Percentiles rank a stretch among this genome's conserved stretches.
phyloP scores from a whole-genome alignment of 2,797 vertebrate genomes.

The Margarornis squamiger region DNA sequence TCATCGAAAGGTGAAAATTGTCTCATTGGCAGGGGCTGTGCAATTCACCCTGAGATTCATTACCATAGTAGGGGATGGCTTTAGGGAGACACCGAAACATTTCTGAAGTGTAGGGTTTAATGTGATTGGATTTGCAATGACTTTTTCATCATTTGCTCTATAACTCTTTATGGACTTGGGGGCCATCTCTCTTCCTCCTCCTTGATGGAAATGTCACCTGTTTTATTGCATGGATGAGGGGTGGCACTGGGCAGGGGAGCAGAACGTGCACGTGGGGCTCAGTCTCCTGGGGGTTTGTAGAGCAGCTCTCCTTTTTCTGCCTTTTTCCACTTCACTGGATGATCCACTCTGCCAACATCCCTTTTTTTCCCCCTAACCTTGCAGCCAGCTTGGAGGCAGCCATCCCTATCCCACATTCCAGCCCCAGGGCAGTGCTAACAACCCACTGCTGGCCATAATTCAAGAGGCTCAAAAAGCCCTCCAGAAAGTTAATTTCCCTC shows the following conservation, averaged over 20 bases:
- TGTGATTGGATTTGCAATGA: constrained; percentile 2
- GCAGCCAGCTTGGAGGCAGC: neutral
- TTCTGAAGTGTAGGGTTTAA: neutral
- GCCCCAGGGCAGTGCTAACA: neutral
- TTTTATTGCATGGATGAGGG: neutral
- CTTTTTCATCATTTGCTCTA: neutral
- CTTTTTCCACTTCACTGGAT: neutral
- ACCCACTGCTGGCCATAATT: neutral
- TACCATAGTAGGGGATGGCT: neutral
- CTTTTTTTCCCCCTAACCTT: neutral
- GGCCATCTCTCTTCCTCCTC: neutral
- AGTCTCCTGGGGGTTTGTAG: neutral
- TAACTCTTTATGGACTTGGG: neutral
- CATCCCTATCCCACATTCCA: neutral
- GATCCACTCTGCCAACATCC: neutral
- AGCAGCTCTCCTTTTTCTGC: neutral
- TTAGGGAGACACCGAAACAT: neutral
- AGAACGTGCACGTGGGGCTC: rapidly evolving
- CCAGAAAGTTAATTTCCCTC: neutral
- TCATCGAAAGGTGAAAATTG: neutral
- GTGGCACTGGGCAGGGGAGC: neutral
- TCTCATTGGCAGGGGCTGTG: neutral
- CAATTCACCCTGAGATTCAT: neutral
- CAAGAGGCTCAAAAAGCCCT: neutral
- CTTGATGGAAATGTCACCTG: neutral